Conservation (phyloP, 2,113 vertebrate genomes). For the Theropithecus gelada region DNA sequence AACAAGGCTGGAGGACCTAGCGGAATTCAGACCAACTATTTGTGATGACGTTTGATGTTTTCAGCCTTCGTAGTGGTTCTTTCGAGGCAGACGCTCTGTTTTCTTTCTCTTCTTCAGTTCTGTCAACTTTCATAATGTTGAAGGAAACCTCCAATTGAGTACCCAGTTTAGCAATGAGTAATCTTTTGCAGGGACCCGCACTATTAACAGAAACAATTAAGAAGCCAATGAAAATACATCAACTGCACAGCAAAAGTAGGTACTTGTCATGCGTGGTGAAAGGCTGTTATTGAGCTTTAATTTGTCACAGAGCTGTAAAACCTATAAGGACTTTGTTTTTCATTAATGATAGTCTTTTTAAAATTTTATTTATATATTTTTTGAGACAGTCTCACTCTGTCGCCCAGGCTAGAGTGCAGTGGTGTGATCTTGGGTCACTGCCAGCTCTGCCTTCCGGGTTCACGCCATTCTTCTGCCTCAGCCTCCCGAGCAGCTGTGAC, state of each 20-base stretch:
- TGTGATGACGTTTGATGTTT: neutral
- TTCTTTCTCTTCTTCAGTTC: neutral
- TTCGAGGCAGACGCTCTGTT: neutral
- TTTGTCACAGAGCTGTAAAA: neutral
- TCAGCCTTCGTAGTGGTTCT: neutral
- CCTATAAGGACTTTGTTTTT: neutral
- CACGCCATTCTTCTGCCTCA: no score
- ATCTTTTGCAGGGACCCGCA: neutral
- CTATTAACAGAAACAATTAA: neutral
- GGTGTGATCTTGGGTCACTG: no score
- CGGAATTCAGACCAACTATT: neutral
- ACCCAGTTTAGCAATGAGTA: neutral
- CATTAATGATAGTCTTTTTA: neutral
- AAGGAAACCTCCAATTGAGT: neutral
- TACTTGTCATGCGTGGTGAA: neutral
- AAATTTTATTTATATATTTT: no score
- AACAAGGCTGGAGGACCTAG: neutral
- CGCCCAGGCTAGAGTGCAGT: no score
- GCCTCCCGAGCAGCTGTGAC: no score
- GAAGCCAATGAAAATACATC: neutral
- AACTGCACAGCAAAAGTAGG: neutral
- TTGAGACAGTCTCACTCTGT: no score
- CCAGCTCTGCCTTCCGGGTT: no score
- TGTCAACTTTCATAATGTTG: neutral
- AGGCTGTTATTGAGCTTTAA: neutral